Evolutionary conservation across 1,140 invertebrate genomes (phyloP).

Genomic region (Theocolax elegans): DNA sequence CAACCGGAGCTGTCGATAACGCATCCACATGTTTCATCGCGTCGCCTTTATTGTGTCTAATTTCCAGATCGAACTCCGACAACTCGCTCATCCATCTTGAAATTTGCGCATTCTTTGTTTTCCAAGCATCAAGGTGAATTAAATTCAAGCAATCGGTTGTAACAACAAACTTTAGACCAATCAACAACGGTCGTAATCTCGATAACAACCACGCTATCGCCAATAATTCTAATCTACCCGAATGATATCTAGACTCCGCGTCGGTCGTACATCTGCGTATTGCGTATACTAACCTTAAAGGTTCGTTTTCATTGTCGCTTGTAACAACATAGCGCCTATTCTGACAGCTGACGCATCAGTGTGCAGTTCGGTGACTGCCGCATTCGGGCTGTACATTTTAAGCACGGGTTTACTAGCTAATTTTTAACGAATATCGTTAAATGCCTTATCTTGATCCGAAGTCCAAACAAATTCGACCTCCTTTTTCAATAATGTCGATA

Average conservation of each 20-base stretch:
- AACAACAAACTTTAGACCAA: constrained; percentile 25
- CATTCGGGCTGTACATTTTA: constrained; percentile 22
- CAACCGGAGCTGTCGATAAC: too few species aligned
- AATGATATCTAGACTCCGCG: background rate
- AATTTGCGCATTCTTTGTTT: constrained; percentile 17
- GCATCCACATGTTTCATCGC: constrained; percentile 8
- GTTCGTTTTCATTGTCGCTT: background rate
- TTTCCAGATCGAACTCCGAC: background rate
- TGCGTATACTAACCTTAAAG: constrained; percentile 6
- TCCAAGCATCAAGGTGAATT: background rate
- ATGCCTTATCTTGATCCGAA: constrained; percentile 3
- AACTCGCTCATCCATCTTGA: background rate
- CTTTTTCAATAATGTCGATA: constrained; percentile 19
- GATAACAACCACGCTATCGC: constrained; percentile 28
- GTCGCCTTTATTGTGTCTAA: background rate
- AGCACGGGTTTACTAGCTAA: constrained; percentile 12
- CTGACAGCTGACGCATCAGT: constrained; percentile 21
- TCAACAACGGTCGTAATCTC: constrained; percentile 33
- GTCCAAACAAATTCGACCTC: constrained; percentile 8
- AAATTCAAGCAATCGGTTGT: constrained; percentile 30
- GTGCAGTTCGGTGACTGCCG: constrained; percentile 15
- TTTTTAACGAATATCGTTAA: background rate
- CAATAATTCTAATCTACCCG: constrained; percentile 43
- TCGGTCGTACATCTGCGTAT: too few species aligned
- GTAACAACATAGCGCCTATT: constrained; percentile 18